Conservation (phyloP, 2,797 vertebrate species). For the Orientallactaga sibirica region DNA sequence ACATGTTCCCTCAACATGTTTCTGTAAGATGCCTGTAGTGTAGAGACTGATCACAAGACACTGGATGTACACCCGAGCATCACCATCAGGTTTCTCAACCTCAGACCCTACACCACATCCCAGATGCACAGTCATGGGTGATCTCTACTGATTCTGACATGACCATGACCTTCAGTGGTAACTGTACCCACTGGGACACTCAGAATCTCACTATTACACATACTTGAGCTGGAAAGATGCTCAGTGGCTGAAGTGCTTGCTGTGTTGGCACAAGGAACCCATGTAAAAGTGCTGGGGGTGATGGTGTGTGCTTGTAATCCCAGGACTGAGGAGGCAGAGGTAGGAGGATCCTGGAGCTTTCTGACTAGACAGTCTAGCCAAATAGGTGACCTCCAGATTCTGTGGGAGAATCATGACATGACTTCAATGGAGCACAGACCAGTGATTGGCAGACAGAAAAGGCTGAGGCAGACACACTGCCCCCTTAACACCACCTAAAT, state of each 20-base stretch:
- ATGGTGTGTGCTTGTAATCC: too few species aligned
- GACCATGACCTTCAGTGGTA: background rate
- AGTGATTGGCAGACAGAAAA: background rate
- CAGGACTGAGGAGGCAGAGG: too few species aligned
- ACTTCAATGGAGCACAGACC: background rate
- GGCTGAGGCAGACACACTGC: background rate
- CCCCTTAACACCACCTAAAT: background rate
- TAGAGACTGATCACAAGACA: background rate
- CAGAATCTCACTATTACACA: background rate
- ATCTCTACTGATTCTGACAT: accelerated
- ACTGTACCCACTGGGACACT: background rate
- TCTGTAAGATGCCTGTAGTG: background rate
- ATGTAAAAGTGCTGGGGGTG: too few species aligned
- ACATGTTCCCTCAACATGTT: background rate
- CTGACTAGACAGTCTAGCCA: too few species aligned
- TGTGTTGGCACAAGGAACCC: too few species aligned
- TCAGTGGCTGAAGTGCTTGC: too few species aligned
- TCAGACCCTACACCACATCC: background rate
- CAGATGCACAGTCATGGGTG: background rate
- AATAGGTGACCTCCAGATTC: too few species aligned
- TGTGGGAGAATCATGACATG: background rate
- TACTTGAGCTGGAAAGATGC: too few species aligned
- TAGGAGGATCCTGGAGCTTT: too few species aligned
- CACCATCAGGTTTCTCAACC: background rate
- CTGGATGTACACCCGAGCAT: background rate